Percentiles rank a stretch among this genome's conserved stretches.
phyloP scores from a whole-genome alignment of 2,113 vertebrate genomes.

The Nerophis lumbriciformis region DNA sequence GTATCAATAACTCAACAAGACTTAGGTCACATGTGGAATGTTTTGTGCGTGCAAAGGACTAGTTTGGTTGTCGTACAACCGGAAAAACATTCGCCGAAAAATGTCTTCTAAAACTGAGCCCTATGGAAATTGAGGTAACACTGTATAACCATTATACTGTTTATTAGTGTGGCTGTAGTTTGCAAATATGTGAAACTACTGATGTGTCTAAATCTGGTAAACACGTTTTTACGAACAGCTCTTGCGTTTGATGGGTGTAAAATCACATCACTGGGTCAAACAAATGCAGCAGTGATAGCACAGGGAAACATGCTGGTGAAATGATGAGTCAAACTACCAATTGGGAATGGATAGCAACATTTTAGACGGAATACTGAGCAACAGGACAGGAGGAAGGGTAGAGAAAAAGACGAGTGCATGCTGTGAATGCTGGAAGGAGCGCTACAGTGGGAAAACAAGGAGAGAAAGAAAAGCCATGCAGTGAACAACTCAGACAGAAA shows the following conservation, averaged over 20 bases:
- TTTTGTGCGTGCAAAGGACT: too few species aligned
- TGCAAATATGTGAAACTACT: too few species aligned
- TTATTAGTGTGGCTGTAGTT: too few species aligned
- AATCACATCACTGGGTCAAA: background rate
- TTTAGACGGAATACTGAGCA: background rate
- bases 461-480: constrained; percentile 20
- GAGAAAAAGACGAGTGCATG: constrained; percentile 16
- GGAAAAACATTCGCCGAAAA: too few species aligned
- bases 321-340: constrained; percentile 14
- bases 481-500: constrained; percentile 17
- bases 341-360: constrained; percentile 20
- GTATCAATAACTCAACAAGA: too few species aligned
- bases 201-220: too few species aligned
- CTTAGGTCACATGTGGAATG: too few species aligned
- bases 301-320: constrained; percentile 1
- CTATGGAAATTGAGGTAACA: too few species aligned
- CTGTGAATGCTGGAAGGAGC: constrained; percentile 20
- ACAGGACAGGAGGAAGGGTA: constrained; percentile 6
- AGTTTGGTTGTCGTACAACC: too few species aligned
- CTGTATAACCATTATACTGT: too few species aligned
- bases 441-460: constrained; percentile 13
- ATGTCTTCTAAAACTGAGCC: too few species aligned
- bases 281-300: background rate
- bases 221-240: too few species aligned
- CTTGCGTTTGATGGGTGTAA: background rate